Base-by-base conservation (phyloP, 2,888 invertebrate genomes). In the Chirona hameri region DNA sequence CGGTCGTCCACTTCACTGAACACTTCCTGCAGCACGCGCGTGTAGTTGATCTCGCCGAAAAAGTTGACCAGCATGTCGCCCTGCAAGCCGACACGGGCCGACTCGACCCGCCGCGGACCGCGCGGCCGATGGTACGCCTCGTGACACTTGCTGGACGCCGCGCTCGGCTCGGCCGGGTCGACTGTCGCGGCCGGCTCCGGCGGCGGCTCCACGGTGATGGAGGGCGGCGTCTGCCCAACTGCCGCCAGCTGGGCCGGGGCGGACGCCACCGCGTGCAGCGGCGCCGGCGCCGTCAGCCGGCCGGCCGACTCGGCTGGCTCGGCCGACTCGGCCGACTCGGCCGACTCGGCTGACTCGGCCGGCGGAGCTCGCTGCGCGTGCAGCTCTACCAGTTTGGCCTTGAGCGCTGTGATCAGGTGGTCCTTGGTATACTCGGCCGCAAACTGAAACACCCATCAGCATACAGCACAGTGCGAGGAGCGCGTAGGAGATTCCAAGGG, bases 401-500 rank as follows among this genome's bases (percentile, higher is more conserved):
- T 79, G 27, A 79, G 14, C n/a, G 79, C 79, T 3, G 46, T 9
- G 27, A 79, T 52, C 29, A 97, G 90, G 86, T 95, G 94, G 86
- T 96, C 95, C 87, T 94, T 93, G 82, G 95, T 95, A 89, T 94
- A 97, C 87, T 97, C 95, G 31, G 97, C 96, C 82, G 97, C 97
- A 90, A 95, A 95, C 90, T 90, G 87, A 81, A 88, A 88, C 69
- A 57, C 21, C 57, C 15, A 24, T 21, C 21, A 57, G 7, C 57
- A 57, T n/a, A n/a, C n/a, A n/a, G n/a, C n/a, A n/a, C n/a, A n/a
- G n/a, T n/a, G n/a, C n/a, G n/a, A n/a, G n/a, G n/a, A n/a, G n/a
- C n/a, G n/a, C n/a, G n/a, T n/a, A n/a, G n/a, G n/a, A n/a, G n/a
- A n/a, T n/a, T n/a, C n/a, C n/a, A n/a, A n/a, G n/a, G n/a, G n/a